Evolutionary conservation across 2,888 invertebrate genomes (phyloP), one percentile per base, ranked within the genome.

Genomic region (Sesia apiformis): DNA sequence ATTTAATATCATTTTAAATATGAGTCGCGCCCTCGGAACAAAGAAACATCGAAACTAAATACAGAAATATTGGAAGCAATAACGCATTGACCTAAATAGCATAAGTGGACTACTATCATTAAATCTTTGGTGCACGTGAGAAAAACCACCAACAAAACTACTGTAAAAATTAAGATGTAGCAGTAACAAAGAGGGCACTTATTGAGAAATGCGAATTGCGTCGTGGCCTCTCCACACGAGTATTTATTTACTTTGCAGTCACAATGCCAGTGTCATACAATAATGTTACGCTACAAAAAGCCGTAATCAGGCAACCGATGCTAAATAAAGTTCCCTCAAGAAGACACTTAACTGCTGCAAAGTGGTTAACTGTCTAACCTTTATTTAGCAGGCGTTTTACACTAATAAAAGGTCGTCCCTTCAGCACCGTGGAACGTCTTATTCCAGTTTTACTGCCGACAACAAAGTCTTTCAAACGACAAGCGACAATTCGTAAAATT

Each of bases 401-500:
- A 60, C 64, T 63, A 70, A 73, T 75, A 77, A 72, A 72, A 69
- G 55, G 56, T 59, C 55, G 55, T 55, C 54, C 56, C 55, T 55
- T 60, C 62, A 57, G 56, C 50, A 53, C 54, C 55, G 53, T 52
- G 58, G 69, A 67, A 77, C 69, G 63, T 75, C 77, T 79, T 65
- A 72, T 71, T 79, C 49, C 64, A 69, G 62, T 66, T 77, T 80
- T 74, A 78, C 67, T 68, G 58, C 70, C 68, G 53, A 62, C 70
- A 65, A 80, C 78, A 77, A 72, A 71, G 78, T 74, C 60, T 55
- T 39, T n/a, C 52, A 54, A 57, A 55, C 60, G 69, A 72, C 73
- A 74, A 64, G 67, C 62, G 62, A 64, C 70, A 58, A 74, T 74
- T 71, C 64, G 63, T 69, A 67, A 73, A 74, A 80, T 76, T 79